phyloP scores from a whole-genome alignment of 2,797 vertebrate genomes.

The Syngnathus acus region DNA sequence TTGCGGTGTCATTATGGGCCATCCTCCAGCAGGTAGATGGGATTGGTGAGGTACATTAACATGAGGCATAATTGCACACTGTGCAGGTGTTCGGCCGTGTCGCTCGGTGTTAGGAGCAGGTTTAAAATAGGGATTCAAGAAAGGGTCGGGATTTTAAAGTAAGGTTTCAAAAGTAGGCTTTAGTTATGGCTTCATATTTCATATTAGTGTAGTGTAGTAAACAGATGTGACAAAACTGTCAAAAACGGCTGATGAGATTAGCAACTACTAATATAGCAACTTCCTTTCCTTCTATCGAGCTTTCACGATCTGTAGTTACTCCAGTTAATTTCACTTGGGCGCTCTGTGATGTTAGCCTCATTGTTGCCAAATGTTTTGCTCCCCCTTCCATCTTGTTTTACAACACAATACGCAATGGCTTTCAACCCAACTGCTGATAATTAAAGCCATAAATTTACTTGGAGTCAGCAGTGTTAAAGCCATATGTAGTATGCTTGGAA shows the following conservation, averaged over 20 bases:
- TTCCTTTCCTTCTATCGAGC: too few relatives aligned
- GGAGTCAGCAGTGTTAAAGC: neutral
- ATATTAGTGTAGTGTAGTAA: neutral
- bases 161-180: too few relatives aligned
- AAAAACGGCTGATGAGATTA: neutral
- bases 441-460: conserved; percentile 8
- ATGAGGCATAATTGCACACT: neutral
- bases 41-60: neutral
- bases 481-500: neutral
- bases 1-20: neutral
- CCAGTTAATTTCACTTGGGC: neutral
- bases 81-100: too few relatives aligned
- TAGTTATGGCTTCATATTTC: too few relatives aligned
- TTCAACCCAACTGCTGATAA: conserved; percentile 20
- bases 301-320: neutral
- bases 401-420: conserved; percentile 14
- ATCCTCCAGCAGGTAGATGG: neutral
- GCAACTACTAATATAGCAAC: neutral
- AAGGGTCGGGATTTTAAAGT: too few relatives aligned
- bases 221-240: neutral
- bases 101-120: too few relatives aligned
- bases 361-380: neutral
- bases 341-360: neutral
- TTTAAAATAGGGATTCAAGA: too few relatives aligned
- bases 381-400: neutral